Percentiles rank a stretch among this genome's conserved stretches.
Conservation (phyloP, 2,888 invertebrate genomes). For the Anticlea derivata region DNA sequence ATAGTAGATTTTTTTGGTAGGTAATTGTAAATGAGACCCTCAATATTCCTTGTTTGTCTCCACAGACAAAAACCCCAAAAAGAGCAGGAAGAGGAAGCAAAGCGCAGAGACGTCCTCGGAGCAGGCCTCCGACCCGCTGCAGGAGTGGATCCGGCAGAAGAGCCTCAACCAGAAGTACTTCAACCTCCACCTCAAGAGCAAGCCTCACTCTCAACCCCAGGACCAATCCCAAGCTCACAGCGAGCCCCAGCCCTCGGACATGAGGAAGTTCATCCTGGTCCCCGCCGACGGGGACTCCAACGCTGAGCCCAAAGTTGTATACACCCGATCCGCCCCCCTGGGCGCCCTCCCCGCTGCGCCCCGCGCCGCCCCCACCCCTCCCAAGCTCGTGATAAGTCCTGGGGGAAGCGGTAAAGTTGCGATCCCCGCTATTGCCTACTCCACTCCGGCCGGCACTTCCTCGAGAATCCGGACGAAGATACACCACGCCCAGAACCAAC, state of each 20-base stretch:
- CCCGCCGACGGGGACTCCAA: background rate
- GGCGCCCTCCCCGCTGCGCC: background rate
- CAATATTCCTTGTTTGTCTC: background rate
- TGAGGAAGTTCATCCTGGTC: background rate
- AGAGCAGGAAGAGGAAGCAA: background rate
- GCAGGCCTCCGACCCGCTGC: constrained; percentile 11
- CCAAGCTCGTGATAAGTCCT: too few relatives aligned
- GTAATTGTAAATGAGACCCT: too few relatives aligned
- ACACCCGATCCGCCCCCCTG: too few relatives aligned
- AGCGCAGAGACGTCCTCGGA: background rate
- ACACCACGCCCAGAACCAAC: background rate
- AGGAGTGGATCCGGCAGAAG: constrained; percentile 40
- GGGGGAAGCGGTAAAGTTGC: too few relatives aligned
- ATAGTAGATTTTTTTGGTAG: too few relatives aligned
- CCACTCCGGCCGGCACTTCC: background rate
- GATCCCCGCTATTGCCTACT: too few relatives aligned
- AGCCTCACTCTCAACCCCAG: background rate
- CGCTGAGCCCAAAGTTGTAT: background rate
- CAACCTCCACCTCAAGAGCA: constrained; percentile 30
- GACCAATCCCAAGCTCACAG: background rate
- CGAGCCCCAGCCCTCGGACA: background rate
- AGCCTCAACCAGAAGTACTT: constrained; percentile 33
- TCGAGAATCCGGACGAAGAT: too few relatives aligned
- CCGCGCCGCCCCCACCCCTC: background rate
- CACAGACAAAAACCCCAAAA: background rate